phyloP scores from a whole-genome alignment of 1,140 invertebrate species.

The Agrilus planipennis region DNA sequence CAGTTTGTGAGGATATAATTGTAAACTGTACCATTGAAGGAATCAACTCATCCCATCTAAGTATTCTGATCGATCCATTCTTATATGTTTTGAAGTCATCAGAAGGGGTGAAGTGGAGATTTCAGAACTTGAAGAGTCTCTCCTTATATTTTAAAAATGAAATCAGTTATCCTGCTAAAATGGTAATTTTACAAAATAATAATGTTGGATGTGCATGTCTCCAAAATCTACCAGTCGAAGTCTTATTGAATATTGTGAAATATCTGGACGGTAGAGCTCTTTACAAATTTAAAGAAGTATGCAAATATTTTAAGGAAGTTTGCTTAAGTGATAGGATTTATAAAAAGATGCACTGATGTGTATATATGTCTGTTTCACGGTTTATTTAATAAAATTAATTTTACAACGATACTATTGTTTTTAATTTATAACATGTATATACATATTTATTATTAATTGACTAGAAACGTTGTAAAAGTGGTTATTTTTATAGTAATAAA shows the following conservation, averaged over 20 bases:
- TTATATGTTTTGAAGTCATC: conserved; percentile 22
- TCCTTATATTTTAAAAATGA: conserved; percentile 23
- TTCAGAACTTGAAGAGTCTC: conserved; percentile 24
- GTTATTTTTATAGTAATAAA: too few relatives aligned
- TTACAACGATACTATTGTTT: too few relatives aligned
- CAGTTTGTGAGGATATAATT: conserved; percentile 23
- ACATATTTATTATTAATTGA: too few relatives aligned
- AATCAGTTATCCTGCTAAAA: conserved; percentile 24
- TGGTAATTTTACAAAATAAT: conserved; percentile 16
- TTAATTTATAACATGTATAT: too few relatives aligned
- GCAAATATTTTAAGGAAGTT: conserved; percentile 8
- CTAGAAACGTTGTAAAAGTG: too few relatives aligned
- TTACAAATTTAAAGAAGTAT: conserved; percentile 7
- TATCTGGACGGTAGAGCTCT: conserved; percentile 9
- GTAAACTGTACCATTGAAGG: conserved; percentile 23
- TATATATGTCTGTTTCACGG: too few relatives aligned
- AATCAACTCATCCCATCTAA: conserved; percentile 12
- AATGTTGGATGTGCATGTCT: conserved; percentile 14
- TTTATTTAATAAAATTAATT: too few relatives aligned
- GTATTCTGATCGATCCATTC: conserved; percentile 22
- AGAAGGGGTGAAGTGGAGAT: conserved; percentile 13
- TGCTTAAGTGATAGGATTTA: too few relatives aligned
- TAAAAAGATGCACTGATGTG: too few relatives aligned
- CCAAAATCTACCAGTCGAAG: conserved; percentile 25
- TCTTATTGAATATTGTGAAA: conserved; percentile 17